phyloP scores from a whole-genome alignment of 2,113 vertebrate genomes.

The Mohoua ochrocephala region DNA sequence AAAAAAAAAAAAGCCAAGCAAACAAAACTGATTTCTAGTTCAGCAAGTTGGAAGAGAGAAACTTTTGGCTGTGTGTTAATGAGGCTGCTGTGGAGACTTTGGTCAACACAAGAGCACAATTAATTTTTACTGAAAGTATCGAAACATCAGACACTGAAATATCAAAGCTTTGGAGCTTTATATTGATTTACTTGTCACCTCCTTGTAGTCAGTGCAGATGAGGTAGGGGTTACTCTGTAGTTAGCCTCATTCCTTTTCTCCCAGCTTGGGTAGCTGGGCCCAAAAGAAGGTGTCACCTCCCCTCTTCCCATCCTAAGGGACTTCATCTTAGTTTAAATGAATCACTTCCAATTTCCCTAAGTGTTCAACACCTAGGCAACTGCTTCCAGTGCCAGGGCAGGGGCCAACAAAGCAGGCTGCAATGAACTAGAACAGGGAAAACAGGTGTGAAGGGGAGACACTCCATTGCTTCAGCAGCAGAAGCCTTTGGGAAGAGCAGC shows the following conservation, averaged over 20 bases:
- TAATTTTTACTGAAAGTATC: neutral
- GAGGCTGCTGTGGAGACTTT: neutral
- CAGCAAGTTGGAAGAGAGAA: neutral
- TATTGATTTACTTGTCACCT: neutral
- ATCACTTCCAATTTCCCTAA: neutral
- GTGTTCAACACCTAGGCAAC: neutral
- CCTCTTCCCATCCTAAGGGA: neutral
- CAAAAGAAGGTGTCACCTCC: neutral
- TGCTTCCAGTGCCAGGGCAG: neutral
- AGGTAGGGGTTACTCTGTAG: neutral
- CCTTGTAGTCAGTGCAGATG: neutral
- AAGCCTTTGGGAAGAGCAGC: neutral
- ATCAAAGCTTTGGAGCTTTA: neutral
- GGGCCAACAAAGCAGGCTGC: neutral
- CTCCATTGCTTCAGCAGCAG: neutral
- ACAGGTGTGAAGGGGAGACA: rapidly evolving
- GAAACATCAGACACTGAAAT: neutral
- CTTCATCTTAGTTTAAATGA: neutral
- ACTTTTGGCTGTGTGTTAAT: neutral
- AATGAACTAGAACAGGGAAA: neutral
- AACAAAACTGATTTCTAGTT: neutral
- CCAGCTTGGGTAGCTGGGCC: neutral
- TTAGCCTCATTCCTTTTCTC: neutral
- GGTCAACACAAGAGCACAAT: neutral
- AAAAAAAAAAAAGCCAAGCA: neutral